Evolutionary conservation across 2,888 invertebrate species (phyloP), one percentile per base, ranked within the genome.

Genomic region (Drosophila kanekoi): DNA sequence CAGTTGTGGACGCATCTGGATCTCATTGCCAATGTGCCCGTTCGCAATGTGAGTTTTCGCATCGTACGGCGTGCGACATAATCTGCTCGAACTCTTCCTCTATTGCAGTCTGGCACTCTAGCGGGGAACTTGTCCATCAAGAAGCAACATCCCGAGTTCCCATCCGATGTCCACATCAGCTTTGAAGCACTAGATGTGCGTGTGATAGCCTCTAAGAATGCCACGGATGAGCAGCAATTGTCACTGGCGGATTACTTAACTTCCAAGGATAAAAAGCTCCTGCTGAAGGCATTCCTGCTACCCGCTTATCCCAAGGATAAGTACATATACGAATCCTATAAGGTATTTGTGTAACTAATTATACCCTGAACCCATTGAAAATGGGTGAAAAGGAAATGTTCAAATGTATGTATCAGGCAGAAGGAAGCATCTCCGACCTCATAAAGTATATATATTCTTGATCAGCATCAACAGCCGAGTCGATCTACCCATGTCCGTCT

Each of bases 91-190:
- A 11, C 1, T 1, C 6, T 14, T 18, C 11, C 4, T n/a, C 11
- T 35, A 1, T 45, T 92, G 10, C 81, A 95, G 95, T 91, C 94
- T 57, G 96, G 95, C n/a, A 94, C 95, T 1, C 91, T 96, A 58
- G 96, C 95, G 10, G 96, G 96, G 0, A 96, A 96, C 81, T 88
- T 96, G 51, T 94, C 95, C 91, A 93, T 95, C 51, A 96, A 96
- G 89, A 93, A 96, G 77, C 88, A 92, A 10, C 93, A 95, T 77
- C 93, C 92, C 0, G 95, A 95, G 56, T 96, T 96, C 85, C 94
- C 95, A 1, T 96, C 96, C 0, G 96, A 96, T 83, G 83, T 96
- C 4, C 95, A 94, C 79, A 90, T 95, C 8, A 85, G 93, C 1
- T 90, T 94, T 1, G 93, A 92, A 57, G 90, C 91, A 1, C 64